Base-by-base conservation (phyloP, 2,888 invertebrate species). In the Leptinotarsa peninsularis region DNA sequence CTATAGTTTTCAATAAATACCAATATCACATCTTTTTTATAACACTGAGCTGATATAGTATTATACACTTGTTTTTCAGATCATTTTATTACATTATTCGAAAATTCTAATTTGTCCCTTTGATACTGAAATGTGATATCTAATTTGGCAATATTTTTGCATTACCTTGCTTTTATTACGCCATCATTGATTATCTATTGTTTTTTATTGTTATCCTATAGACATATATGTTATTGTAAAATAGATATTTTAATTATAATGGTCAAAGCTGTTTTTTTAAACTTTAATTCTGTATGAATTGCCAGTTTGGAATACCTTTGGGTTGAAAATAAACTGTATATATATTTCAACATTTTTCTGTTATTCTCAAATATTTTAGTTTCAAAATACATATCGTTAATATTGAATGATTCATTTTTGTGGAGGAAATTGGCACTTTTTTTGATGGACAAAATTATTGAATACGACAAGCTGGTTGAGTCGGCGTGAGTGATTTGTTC, bases 61-160 rank as follows among this genome's bases (percentile, higher is more conserved):
- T 33, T 4, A 33, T 43, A 3, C 3, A 43, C 10, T 43, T 43
- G 33, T 43, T 43, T 23, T 58, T 58, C 58, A 14, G 23, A 21
- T 58, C 63, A 63, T 63, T 63, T 63, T 63, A 63, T 63, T 63
- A 63, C 63, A 63, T 63, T 54, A 10, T 43, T 58, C 23, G 13
- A 33, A 63, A 17, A 63, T n/a, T n/a, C 43, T n/a, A 14, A 13
- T 33, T 63, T 17, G n/a, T 7, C 17, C 63, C 4, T 27, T 33
- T 56, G 56, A 54, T 56, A 69, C 56, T 69, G 56, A 56, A 54
- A 33, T 70, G 70, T 70, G 70, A 70, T 70, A 68, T 54, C 49
- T n/a, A 23, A 73, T 71, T 72, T 76, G 81, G 84, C 84, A 83
- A 84, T 84, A 83, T 78, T 83, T 84, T 84, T 83, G 84, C 84